Conservation (phyloP, 2,888 invertebrate species). For the Germaria angustata region DNA sequence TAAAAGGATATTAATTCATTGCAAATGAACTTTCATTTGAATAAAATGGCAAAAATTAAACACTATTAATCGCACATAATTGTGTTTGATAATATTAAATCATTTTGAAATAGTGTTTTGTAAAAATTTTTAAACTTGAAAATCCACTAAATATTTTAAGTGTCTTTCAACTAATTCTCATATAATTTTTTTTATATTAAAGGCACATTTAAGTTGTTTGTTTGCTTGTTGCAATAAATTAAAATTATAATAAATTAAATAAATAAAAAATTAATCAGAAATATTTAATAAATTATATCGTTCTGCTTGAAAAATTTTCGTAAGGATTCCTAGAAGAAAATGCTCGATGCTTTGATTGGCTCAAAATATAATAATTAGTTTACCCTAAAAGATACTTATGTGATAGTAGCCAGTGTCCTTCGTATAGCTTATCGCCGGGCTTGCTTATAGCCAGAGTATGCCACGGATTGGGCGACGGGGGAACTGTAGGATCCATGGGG, state of each 20-base stretch:
- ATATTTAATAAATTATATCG: slow-evolving; percentile 72
- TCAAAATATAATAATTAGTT: slow-evolving; percentile 44
- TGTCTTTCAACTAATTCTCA: slow-evolving; percentile 22
- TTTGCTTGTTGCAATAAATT: slow-evolving; percentile 69
- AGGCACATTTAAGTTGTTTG: slow-evolving; percentile 65
- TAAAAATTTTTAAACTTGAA: slow-evolving; percentile 37
- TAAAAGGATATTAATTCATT: no score
- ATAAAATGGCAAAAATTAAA: not conserved
- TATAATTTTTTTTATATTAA: slow-evolving; percentile 13
- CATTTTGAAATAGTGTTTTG: not conserved
- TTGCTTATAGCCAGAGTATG: slow-evolving; percentile 81
- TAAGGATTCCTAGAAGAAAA: slow-evolving; percentile 44
- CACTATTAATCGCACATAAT: slow-evolving; percentile 51
- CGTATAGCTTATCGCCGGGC: slow-evolving; percentile 76
- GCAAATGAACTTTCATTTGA: not conserved
- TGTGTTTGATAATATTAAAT: slow-evolving; percentile 48
- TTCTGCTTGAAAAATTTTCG: slow-evolving; percentile 69
- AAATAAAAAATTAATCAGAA: slow-evolving; percentile 78
- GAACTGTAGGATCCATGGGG: slow-evolving; percentile 81
- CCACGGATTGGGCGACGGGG: slow-evolving; percentile 81
- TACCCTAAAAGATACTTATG: slow-evolving; percentile 65
- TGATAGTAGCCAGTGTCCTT: slow-evolving; percentile 25
- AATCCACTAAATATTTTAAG: slow-evolving; percentile 20
- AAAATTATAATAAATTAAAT: slow-evolving; percentile 76
- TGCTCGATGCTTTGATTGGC: slow-evolving; percentile 40